Base-by-base conservation (phyloP, 1,140 invertebrate genomes). In the Acromyrmex echinatior region DNA sequence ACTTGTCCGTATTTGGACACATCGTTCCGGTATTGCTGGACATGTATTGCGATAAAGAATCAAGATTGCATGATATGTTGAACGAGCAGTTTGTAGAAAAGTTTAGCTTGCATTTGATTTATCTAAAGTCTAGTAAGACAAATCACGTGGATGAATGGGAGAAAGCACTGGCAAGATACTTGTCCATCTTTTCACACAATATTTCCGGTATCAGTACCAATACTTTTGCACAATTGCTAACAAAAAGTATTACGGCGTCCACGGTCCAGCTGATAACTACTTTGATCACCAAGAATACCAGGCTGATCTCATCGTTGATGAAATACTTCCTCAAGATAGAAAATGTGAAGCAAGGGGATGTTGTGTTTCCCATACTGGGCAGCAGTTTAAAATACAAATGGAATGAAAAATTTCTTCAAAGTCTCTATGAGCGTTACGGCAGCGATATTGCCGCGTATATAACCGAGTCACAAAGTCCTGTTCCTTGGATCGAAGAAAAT, bases 141-240 rank as follows among this genome's bases (percentile, higher is more conserved):
- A 31, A 91, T 94, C 7, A 96, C 96, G 87, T 91, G 96, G 62
- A 96, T 7, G 92, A 93, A 28, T 94, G 97, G 92, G 97, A 97
- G 91, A 92, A 91, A 16, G 90, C 94, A 58, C 92, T 97, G 10
- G 90, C 95, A 53, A 90, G 94, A 76, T 97, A 97, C 93, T 95
- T 97, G 39, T 88, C 95, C 58, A 95, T 93, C 53, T 97, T 96
- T 94, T 96, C 97, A 78, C 96, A 96, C 86, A 95, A 95, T 82
- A 94, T 96, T 21, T 87, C 89, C 3, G 87, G 90, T 21, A 93
- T 97, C 53, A 93, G 95, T 78, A 16, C 82, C 92, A 94, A 91
- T 68, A 87, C 39, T 12, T 94, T 95, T 31, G 78, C 9, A 3
- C 70, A 60, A 14, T 86, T 95, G 4, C 53, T 95, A n/a, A 77